Percentiles rank a stretch among this genome's conserved stretches.
phyloP scores from a whole-genome alignment of 2,888 invertebrate species.

The Tryphoninae sp. region DNA sequence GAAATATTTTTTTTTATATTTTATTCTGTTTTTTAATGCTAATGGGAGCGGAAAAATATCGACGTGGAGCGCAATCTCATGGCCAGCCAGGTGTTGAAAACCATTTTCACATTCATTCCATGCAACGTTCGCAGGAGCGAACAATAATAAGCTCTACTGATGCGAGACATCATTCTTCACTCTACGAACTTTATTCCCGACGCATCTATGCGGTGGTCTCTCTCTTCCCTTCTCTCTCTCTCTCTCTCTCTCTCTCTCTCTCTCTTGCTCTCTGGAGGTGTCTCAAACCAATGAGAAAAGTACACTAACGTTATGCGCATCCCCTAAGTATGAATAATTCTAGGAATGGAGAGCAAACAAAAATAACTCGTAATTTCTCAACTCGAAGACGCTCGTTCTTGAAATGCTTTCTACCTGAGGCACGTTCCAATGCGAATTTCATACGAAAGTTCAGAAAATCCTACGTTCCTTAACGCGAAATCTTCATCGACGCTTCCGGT shows the following conservation, averaged over 20 bases:
- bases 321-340: slow-evolving; percentile 10
- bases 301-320: background rate
- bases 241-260: background rate
- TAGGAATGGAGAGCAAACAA: background rate
- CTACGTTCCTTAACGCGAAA: background rate
- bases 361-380: background rate
- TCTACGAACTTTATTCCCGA: slow-evolving; percentile 61
- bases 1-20: too few species aligned
- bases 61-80: slow-evolving; percentile 7
- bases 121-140: slow-evolving; percentile 25
- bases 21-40: background rate
- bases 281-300: background rate
- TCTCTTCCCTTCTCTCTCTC: background rate
- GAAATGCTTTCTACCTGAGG: background rate
- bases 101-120: slow-evolving; percentile 49
- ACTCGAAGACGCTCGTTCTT: slow-evolving; percentile 11
- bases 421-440: background rate
- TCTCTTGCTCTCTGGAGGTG: slow-evolving; percentile 19
- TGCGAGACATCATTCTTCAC: slow-evolving; percentile 68
- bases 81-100: background rate
- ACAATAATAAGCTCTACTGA: slow-evolving; percentile 47
- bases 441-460: background rate
- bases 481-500: background rate
- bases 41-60: background rate
- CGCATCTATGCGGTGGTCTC: slow-evolving; percentile 36